phyloP scores from a whole-genome alignment of 2,888 invertebrate genomes.

The Homarus gammarus region DNA sequence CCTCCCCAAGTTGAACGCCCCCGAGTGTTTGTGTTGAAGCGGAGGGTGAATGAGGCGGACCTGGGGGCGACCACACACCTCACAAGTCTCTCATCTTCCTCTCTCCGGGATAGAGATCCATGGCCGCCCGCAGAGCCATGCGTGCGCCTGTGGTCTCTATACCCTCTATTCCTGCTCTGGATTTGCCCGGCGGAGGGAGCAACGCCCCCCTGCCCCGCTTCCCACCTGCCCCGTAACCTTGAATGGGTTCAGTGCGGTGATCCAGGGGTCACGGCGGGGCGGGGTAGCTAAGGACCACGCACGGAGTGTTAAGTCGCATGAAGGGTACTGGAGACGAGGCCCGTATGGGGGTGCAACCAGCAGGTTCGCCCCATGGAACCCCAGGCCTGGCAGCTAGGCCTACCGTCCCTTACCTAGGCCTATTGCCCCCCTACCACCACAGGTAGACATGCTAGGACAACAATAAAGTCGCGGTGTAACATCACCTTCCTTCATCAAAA shows the following conservation, averaged over 20 bases:
- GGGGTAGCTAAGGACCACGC: slow-evolving; percentile 29
- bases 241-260: slow-evolving; percentile 42
- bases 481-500: no score
- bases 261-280: slow-evolving; percentile 28
- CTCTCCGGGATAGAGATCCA: background rate
- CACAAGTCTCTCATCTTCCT: background rate
- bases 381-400: background rate
- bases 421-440: no score
- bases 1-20: background rate
- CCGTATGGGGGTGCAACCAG: background rate
- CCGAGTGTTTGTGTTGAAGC: background rate
- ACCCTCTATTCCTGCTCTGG: slow-evolving; percentile 30
- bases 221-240: slow-evolving; percentile 62
- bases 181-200: slow-evolving; percentile 57
- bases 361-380: background rate
- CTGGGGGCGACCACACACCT: background rate
- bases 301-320: background rate
- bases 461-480: no score
- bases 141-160: background rate
- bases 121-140: background rate
- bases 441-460: no score
- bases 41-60: background rate
- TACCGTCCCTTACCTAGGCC: background rate
- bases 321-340: background rate
- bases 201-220: slow-evolving; percentile 59